phyloP scores from a whole-genome alignment of 2,113 vertebrate species.

The Spermophilus dauricus region DNA sequence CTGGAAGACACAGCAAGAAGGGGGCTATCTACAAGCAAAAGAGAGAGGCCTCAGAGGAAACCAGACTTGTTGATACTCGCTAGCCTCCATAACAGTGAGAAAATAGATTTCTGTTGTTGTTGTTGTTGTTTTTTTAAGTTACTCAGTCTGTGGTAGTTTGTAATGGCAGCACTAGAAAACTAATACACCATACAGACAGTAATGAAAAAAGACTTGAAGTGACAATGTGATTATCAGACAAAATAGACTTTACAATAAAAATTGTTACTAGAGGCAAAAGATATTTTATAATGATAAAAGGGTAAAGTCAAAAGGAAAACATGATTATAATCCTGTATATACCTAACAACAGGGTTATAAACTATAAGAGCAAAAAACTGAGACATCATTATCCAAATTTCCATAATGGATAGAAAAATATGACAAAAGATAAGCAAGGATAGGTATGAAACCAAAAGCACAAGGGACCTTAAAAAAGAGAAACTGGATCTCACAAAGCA shows the following conservation, averaged over 20 bases:
- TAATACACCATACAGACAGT: neutral
- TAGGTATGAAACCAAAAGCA: neutral
- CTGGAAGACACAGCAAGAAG: neutral
- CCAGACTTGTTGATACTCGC: neutral
- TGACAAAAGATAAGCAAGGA: neutral
- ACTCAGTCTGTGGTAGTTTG: neutral
- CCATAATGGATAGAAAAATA: neutral
- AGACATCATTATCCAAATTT: neutral
- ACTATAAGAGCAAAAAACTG: neutral
- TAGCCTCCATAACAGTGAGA: neutral
- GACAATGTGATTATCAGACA: neutral
- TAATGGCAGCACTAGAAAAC: neutral
- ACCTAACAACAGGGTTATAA: neutral
- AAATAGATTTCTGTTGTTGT: neutral
- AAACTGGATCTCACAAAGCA: neutral
- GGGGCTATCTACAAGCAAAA: too few species aligned
- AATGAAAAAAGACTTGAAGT: neutral
- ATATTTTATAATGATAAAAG: neutral
- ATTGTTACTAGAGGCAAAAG: neutral
- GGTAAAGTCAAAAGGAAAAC: neutral
- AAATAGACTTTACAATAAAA: conserved; percentile 25
- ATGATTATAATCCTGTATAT: neutral
- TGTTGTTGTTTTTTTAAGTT: neutral
- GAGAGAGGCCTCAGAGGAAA: neutral
- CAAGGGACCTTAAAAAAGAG: neutral